Evolutionary conservation across 2,113 vertebrate genomes (phyloP), one percentile per base, ranked within the genome.

Genomic region (Cyrtonyx montezumae): DNA sequence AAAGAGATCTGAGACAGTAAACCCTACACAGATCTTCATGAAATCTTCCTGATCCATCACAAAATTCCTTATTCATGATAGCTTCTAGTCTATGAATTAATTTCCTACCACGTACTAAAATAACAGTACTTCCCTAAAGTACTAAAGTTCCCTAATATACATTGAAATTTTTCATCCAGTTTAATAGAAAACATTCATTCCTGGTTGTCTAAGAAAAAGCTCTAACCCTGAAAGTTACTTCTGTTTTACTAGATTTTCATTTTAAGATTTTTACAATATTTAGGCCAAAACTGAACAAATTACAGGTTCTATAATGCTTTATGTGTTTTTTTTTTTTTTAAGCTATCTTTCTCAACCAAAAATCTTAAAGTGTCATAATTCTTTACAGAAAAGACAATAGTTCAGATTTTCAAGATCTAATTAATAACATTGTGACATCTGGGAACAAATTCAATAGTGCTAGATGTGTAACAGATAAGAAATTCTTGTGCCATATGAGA

Each of bases 401-500:
- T 53, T 28, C 51, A 28, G 9, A 79, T 89, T 95, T 90, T 90
- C n/a, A 28, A 89, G 78, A 81, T 79, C 49, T 95, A 95, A 95
- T 96, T 90, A 95, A 95, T 93, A 88, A 92, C 73, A 94, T 88
- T 73, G 93, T 91, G 82, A 80, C 85, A 96, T 66, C 7, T 82
- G n/a, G 77, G 43, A 94, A 80, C 66, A 90, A 58, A 88, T 67
- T 90, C 63, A 71, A 67, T 89, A 89, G 58, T 69, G 20, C 48
- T 89, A 90, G 93, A 88, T 85, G 53, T 73, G 56, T 37, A 93
- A 65, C 43, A 78, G 83, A 40, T 77, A 87, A 71, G 73, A 96
- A 89, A 95, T 69, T 69, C 34, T 6, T 45, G 16, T 91, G 37
- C 20, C 65, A 88, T 30, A 80, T 73, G 42, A 91, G 32, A 80